Conservation (phyloP, 2,113 vertebrate species). For the Erythrocercus mccallii region DNA sequence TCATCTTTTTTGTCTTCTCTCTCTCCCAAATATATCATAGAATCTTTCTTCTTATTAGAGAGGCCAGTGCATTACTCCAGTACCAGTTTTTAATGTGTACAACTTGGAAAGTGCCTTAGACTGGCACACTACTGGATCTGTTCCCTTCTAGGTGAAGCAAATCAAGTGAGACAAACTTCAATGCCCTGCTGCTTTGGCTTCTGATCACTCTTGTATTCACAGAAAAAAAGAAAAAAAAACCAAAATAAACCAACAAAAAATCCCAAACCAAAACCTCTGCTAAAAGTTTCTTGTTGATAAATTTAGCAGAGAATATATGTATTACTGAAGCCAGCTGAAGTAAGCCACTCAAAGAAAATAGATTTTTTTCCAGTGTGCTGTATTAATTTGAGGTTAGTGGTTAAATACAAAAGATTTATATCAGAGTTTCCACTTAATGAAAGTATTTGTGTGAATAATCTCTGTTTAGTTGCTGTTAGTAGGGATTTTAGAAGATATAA, state of each 20-base stretch:
- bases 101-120: neutral
- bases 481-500: neutral
- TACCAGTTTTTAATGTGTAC: neutral
- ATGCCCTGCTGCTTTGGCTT: neutral
- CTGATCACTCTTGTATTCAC: neutral
- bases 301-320: neutral
- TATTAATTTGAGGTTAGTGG: conserved; percentile 31
- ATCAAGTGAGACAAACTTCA: neutral
- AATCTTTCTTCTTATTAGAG: neutral
- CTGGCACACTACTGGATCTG: neutral
- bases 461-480: neutral
- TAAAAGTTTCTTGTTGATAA: neutral
- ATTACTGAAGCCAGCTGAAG: conserved; percentile 7
- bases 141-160: neutral
- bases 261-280: neutral
- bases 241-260: too few species aligned
- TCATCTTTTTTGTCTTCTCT: neutral
- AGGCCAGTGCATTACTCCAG: neutral
- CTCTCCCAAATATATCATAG: neutral
- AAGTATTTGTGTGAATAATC: neutral
- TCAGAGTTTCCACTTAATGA: conserved; percentile 17
- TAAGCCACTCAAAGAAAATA: neutral
- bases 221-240: neutral
- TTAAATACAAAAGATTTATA: conserved; percentile 42
- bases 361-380: conserved; percentile 15